phyloP scores from a whole-genome alignment of 2,113 vertebrate species.

The Gnathonemus longibarbis region DNA sequence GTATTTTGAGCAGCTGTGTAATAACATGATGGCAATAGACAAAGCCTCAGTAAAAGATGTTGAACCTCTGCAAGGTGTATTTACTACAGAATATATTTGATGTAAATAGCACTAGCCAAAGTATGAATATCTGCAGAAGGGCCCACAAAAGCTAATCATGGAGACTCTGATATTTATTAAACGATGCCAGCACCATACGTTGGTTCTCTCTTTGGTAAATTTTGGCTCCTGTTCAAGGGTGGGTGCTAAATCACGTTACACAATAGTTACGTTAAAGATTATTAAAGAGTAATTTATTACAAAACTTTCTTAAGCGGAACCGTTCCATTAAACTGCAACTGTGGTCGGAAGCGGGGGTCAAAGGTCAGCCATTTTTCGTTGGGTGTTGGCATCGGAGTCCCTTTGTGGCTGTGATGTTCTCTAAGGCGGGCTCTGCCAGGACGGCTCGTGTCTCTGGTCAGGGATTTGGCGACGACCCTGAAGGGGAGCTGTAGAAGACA shows the following conservation, averaged over 20 bases:
- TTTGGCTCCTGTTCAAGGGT: not conserved
- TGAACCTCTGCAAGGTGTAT: not conserved
- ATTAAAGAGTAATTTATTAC: not conserved
- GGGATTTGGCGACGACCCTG: constrained; percentile 15
- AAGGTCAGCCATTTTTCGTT: not conserved
- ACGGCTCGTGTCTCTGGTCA: not conserved
- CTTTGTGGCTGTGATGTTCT: not conserved
- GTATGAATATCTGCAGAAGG: not conserved
- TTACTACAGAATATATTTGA: not conserved
- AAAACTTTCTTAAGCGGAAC: not conserved
- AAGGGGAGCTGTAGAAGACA: constrained; percentile 21
- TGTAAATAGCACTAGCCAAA: not conserved
- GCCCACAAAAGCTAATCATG: not conserved
- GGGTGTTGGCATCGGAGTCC: not conserved
- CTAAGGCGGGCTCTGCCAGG: not conserved
- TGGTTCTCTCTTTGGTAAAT: not conserved
- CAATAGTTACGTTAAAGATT: not conserved
- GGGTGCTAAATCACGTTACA: not conserved
- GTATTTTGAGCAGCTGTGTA: not conserved
- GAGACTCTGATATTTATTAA: not conserved
- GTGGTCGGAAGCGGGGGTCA: not conserved
- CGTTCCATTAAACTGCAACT: not conserved
- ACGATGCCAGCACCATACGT: not conserved
- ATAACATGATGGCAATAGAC: not conserved
- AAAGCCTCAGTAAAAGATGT: not conserved